A percentile compares a stretch with the other conserved stretches of the same genome.
Conservation (phyloP, 2,113 vertebrate species). For the Zosterops japonicus region DNA sequence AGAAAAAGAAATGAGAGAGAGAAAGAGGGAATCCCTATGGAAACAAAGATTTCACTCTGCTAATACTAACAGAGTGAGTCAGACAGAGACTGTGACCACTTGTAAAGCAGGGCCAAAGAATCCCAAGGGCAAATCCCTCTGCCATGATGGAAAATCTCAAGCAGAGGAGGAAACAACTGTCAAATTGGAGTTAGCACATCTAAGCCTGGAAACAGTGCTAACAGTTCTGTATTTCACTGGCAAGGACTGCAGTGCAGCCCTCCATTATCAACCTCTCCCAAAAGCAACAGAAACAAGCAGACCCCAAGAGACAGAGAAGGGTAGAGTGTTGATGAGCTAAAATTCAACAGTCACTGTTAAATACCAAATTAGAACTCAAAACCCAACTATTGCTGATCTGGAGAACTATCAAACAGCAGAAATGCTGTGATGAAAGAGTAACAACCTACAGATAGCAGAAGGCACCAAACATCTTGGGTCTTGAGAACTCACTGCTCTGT, state of each 20-base stretch:
- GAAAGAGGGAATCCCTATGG: not conserved
- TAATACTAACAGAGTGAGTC: not conserved
- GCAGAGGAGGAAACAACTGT: not conserved
- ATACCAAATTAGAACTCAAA: not conserved
- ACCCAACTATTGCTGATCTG: not conserved
- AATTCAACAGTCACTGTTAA: not conserved
- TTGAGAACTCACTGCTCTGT: not conserved
- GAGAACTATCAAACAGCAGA: not conserved
- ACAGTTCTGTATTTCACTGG: not conserved
- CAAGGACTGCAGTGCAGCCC: not conserved
- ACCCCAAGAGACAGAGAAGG: not conserved
- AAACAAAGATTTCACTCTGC: constrained; percentile 3
- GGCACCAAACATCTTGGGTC: not conserved
- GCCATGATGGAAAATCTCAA: not conserved
- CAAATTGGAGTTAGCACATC: not conserved
- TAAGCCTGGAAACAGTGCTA: not conserved
- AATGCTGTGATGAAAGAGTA: not conserved
- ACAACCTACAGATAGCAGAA: not conserved
- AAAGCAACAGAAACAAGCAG: not conserved
- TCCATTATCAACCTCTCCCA: not conserved
- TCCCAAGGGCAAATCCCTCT: not conserved
- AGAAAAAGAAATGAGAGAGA: not conserved
- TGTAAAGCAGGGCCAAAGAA: not conserved
- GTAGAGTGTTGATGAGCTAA: not conserved
- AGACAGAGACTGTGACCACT: not conserved